Percentiles rank a stretch among this genome's conserved stretches.
phyloP scores from a whole-genome alignment of 30 jellyfish, hydroid and myxozoan genomes.

The Mastigias papua region DNA sequence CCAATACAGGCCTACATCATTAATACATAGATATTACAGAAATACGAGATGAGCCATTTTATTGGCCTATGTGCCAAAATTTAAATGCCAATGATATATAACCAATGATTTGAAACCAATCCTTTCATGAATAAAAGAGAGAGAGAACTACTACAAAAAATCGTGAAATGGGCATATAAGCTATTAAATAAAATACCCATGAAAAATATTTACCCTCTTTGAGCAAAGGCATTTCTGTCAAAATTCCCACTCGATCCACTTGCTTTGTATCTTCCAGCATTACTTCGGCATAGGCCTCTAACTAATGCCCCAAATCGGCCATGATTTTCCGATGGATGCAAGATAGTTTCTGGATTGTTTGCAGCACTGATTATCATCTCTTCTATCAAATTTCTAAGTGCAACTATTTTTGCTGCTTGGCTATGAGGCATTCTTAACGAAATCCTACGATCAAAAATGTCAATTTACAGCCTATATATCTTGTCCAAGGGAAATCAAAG shows the following conservation, averaged over 20 bases:
- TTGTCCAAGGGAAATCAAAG: too few relatives aligned
- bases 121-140: too few relatives aligned
- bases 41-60: too few relatives aligned
- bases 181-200: background rate
- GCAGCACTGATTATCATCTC: slow-evolving; percentile 85
- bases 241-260: too few relatives aligned
- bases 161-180: too few relatives aligned
- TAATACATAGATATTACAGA: too few relatives aligned
- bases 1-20: too few relatives aligned
- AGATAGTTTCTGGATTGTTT: slow-evolving; percentile 74
- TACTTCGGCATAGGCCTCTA: slow-evolving; percentile 83
- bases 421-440: slow-evolving; percentile 82
- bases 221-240: background rate
- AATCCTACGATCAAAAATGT: slow-evolving; percentile 59
- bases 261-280: slow-evolving; percentile 77
- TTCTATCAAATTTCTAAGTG: slow-evolving; percentile 83
- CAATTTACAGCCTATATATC: background rate
- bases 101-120: too few relatives aligned
- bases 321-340: slow-evolving; percentile 61
- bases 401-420: slow-evolving; percentile 87
- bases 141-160: too few relatives aligned
- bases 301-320: slow-evolving; percentile 39
- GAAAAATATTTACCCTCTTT: slow-evolving; percentile 31
- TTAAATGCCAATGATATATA: too few relatives aligned
- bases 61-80: too few relatives aligned